Evolutionary conservation across 2,797 vertebrate species (phyloP).

Genomic region (Coranthus polyacanthus): DNA sequence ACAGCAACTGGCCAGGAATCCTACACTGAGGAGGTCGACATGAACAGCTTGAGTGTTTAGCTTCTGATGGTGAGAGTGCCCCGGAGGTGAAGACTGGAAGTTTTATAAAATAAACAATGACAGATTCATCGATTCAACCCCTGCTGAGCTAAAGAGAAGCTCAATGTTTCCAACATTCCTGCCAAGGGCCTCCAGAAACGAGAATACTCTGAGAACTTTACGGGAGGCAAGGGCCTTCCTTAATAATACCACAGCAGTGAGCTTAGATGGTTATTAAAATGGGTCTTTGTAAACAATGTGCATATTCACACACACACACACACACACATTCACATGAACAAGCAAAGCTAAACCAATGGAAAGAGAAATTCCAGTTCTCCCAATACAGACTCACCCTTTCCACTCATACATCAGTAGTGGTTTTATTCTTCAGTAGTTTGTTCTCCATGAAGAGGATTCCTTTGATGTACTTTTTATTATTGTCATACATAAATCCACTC

Average conservation of each 20-base stretch:
- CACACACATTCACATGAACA: background rate
- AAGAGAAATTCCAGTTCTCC: slow-evolving; percentile 27
- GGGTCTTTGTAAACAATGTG: slow-evolving; percentile 26
- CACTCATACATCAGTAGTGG: background rate
- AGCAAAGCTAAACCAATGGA: slow-evolving; percentile 44
- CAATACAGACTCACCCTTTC: background rate
- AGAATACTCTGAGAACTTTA: slow-evolving; percentile 62
- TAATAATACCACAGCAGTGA: slow-evolving; percentile 52
- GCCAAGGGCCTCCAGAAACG: slow-evolving; percentile 59
- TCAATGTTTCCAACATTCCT: slow-evolving; percentile 56
- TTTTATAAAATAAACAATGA: slow-evolving; percentile 69
- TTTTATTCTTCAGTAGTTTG: too few relatives aligned
- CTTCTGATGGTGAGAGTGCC: slow-evolving; percentile 31
- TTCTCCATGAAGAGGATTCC: background rate
- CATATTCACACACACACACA: background rate
- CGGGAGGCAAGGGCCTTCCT: slow-evolving; percentile 40
- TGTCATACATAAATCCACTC: background rate
- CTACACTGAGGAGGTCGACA: slow-evolving; percentile 17
- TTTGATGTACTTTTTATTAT: background rate
- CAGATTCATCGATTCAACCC: slow-evolving; percentile 69
- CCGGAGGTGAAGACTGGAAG: slow-evolving; percentile 44
- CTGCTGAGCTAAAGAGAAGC: slow-evolving; percentile 51
- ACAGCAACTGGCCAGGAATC: slow-evolving; percentile 20
- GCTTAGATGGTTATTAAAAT: slow-evolving; percentile 58
- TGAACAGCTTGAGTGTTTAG: slow-evolving; percentile 46